phyloP scores from a whole-genome alignment of 2,888 invertebrate species.

The Seladonia tumulorum region DNA sequence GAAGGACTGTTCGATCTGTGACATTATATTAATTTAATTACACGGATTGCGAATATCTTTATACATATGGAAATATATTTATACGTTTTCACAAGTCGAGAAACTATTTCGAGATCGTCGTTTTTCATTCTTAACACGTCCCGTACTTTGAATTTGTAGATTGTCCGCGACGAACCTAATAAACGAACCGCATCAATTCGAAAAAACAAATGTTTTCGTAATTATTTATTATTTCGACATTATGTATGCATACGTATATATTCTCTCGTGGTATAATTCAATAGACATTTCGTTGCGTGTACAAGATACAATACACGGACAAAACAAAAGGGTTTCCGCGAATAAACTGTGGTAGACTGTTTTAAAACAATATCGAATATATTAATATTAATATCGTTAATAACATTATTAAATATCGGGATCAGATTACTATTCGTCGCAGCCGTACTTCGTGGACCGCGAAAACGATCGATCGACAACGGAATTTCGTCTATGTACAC shows the following conservation, averaged over 20 bases:
- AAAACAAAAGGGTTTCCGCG: conserved; percentile 26
- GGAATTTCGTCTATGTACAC: conserved; percentile 40
- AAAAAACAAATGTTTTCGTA: background rate
- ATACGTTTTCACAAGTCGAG: conserved; percentile 16
- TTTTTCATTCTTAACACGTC: background rate
- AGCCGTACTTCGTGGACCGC: conserved; percentile 49
- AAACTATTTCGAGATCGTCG: background rate
- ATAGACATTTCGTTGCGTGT: conserved; percentile 19
- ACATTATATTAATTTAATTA: conserved; percentile 1
- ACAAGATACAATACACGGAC: conserved; percentile 33
- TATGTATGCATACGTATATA: background rate
- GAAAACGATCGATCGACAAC: conserved; percentile 39
- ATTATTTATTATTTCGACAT: background rate
- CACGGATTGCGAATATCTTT: conserved; percentile 11
- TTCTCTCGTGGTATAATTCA: conserved; percentile 33
- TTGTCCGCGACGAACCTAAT: conserved; percentile 31
- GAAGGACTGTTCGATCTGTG: conserved; percentile 16
- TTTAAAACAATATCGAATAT: conserved; percentile 81
- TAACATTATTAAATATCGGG: conserved; percentile 79
- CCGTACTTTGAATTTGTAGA: conserved; percentile 41
- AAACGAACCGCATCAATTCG: conserved; percentile 34
- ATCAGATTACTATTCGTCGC: conserved; percentile 74
- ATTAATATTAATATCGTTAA: conserved; percentile 79
- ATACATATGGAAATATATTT: conserved; percentile 24
- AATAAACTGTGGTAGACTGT: conserved; percentile 48